Conservation (phyloP, 2,888 invertebrate genomes). For the Pocota personata region DNA sequence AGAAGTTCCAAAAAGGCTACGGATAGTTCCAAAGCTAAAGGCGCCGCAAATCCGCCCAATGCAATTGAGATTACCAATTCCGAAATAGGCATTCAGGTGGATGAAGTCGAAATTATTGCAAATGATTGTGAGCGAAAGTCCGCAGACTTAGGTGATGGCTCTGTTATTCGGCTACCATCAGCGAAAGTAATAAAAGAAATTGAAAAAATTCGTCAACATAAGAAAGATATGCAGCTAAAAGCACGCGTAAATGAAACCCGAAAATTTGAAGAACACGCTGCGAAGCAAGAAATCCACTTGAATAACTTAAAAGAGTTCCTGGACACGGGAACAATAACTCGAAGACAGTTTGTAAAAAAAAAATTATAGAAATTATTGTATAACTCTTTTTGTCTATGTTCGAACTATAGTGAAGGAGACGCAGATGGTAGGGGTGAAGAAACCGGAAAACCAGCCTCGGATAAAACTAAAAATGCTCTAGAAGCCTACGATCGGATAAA, state of each 20-base stretch:
- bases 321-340: slow-evolving; percentile 77
- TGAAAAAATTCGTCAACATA: slow-evolving; percentile 71
- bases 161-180: slow-evolving; percentile 75
- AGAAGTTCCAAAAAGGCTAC: slow-evolving; percentile 15
- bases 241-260: slow-evolving; percentile 73
- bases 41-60: background rate
- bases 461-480: slow-evolving; percentile 8
- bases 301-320: slow-evolving; percentile 78
- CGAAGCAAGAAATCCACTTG: slow-evolving; percentile 78
- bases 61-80: background rate
- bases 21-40: background rate
- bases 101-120: slow-evolving; percentile 28
- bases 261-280: slow-evolving; percentile 76
- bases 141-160: background rate
- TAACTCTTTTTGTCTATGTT: background rate
- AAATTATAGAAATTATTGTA: background rate
- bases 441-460: background rate
- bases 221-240: slow-evolving; percentile 66
- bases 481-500: slow-evolving; percentile 75
- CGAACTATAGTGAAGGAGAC: background rate
- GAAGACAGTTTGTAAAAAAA: slow-evolving; percentile 7
- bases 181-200: slow-evolving; percentile 75
- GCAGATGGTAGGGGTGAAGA: background rate
- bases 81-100: slow-evolving; percentile 41
- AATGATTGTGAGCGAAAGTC: background rate